Evolutionary conservation across 2,888 invertebrate species (phyloP).

Genomic region (Caradrina kadenii): DNA sequence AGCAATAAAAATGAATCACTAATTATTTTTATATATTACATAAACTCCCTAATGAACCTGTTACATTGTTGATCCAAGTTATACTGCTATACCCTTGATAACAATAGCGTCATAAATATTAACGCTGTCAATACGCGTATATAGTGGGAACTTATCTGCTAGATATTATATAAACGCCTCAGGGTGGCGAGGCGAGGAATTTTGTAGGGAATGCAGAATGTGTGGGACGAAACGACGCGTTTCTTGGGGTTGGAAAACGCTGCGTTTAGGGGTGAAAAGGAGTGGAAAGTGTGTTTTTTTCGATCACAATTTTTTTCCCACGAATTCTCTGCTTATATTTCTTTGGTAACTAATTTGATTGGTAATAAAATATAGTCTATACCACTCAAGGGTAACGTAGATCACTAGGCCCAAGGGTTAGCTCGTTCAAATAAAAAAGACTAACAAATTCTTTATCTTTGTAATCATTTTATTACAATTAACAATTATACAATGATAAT

Average conservation of each 20-base stretch:
- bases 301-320: too few relatives aligned
- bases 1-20: too few relatives aligned
- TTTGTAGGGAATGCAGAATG: conserved; percentile 62
- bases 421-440: too few relatives aligned
- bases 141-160: conserved; percentile 84
- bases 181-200: conserved; percentile 82
- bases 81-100: conserved; percentile 71
- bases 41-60: conserved; percentile 45
- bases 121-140: conserved; percentile 87
- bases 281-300: too few relatives aligned
- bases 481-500: too few relatives aligned
- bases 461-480: too few relatives aligned
- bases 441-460: too few relatives aligned
- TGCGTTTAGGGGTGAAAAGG: not conserved
- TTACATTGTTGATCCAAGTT: conserved; percentile 61
- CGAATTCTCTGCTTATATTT: too few relatives aligned
- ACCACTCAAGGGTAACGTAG: too few relatives aligned
- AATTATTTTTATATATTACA: conserved; percentile 12
- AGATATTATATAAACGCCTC: conserved; percentile 89
- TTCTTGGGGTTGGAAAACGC: conserved; percentile 19
- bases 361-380: too few relatives aligned
- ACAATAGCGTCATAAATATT: conserved; percentile 89
- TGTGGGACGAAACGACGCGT: conserved; percentile 54
- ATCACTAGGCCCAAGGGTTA: too few relatives aligned
- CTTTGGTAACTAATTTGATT: too few relatives aligned